Conservation (phyloP, 2,113 vertebrate species). For the Craseonycteris thonglongyai region DNA sequence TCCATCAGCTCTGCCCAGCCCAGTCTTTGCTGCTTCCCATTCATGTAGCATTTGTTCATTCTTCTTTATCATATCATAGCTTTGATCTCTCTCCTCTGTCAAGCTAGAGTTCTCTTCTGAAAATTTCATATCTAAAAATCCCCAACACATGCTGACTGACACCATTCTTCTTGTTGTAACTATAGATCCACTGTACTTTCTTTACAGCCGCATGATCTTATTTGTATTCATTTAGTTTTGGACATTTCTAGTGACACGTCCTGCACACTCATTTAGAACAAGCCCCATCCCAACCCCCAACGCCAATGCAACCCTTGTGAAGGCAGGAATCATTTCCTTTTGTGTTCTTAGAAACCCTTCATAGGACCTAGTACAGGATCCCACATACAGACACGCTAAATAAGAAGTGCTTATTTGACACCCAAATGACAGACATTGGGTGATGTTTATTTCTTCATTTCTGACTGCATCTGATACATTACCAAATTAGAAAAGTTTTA, state of each 20-base stretch:
- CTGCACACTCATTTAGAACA: not conserved
- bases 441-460: not conserved
- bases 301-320: not conserved
- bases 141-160: not conserved
- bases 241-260: not conserved
- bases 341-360: not conserved
- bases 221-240: not conserved
- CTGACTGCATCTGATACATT: not conserved
- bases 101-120: not conserved
- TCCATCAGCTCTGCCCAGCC: not conserved
- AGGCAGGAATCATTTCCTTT: not conserved
- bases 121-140: not conserved
- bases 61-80: fast-evolving
- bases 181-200: not conserved
- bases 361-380: not conserved
- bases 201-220: not conserved
- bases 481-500: not conserved
- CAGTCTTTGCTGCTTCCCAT: not conserved
- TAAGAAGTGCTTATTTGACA: not conserved
- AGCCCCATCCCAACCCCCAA: no score
- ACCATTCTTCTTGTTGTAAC: not conserved
- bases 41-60: not conserved
- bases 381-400: not conserved
- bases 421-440: not conserved
- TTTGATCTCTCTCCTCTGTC: not conserved